Base-by-base conservation (phyloP, 2,113 vertebrate genomes). In the Syrmaticus mikado region DNA sequence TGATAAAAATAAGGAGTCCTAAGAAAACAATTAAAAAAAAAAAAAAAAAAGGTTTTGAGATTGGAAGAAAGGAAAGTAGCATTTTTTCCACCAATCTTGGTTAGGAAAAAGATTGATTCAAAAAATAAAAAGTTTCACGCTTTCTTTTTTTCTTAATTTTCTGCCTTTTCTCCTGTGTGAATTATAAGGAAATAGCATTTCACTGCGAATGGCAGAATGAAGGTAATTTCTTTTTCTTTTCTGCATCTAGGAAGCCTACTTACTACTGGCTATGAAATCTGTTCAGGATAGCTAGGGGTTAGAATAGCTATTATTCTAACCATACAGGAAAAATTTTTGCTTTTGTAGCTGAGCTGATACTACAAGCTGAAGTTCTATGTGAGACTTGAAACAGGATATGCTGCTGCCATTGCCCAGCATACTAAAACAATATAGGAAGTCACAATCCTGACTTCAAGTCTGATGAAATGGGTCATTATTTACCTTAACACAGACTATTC, bases 231-330 rank as follows among this genome's bases (percentile, higher is more conserved):
- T 32, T 84, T 92, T 87, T 84, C 61, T 87, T 18, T 78, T 84
- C 11, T 58, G 24, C 55, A 41, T 57, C 25, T 53, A 91, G 16
- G 45, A 82, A 82, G 32, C 4, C 45, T 62, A 6, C 13, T 46
- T 84, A 53, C 41, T 46, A 8, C 50, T 66, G 36, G 36, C 55
- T 81, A 13, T 83, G 48, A 92, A 92, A 88, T 86, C 55, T 86
- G 45, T 53, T 82, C 87, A 58, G 34, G 48, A 72, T 41, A 89
- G 74, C 46, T 87, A 84, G 87, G 67, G 41, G 32, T 57, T 91
- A 64, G 50, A 91, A 91, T 84, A 94, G 84, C 22, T 50, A 81
- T 18, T 87, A 74, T 89, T 93, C 70, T 74, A 72, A 46, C 41
- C 34, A 28, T 36, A 25, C 24, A 87, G 74, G 61, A 79, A 64